Base-by-base conservation (phyloP, 1,140 invertebrate species). In the Ostrea denselamellosa region DNA sequence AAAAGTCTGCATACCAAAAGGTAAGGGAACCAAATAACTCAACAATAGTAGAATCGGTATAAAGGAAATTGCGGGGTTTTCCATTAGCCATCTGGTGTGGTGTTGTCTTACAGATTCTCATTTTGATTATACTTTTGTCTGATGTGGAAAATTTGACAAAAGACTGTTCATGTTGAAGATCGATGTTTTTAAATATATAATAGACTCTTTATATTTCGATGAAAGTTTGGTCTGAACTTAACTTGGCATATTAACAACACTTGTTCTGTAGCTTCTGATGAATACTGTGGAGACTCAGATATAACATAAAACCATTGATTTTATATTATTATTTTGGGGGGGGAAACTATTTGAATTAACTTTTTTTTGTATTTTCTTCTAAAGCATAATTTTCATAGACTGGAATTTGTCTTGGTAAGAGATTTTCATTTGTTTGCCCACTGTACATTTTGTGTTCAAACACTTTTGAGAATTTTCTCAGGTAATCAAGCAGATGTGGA, bases 381-480 rank as follows among this genome's bases (percentile, higher is more conserved):
- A 28, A 77, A 77, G 68, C 68, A 77, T 77, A 77, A 77, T 77
- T 77, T 77, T 8, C 68, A 77, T 77, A 77, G 68, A 28, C 68
- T 77, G 68, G 68, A 77, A 77, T 77, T 77, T 77, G 68, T 77
- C 9, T 77, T 77, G 68, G 68, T 77, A 77, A 44, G 68, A 77
- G 3, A 22, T 9, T 77, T 77, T 77, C 8, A 14, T 77, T 77
- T 77, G 68, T 25, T 62, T 62, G 56, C 56, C 56, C 56, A 62
- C 56, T 62, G 19, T 62, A 62, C 5, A n/a, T 62, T 44, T 62
- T 62, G 56, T 19, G 56, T 62, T 62, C 56, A 62, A 62, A n/a
- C 56, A 62, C 56, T 62, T 62, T 62, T 62, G 56, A 62, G 17
- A 62, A 62, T 62, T 62, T 62, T 19, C 17, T 3, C 19, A 58